Conservation (phyloP, 1,140 invertebrate genomes). For the Helicoverpa armigera region DNA sequence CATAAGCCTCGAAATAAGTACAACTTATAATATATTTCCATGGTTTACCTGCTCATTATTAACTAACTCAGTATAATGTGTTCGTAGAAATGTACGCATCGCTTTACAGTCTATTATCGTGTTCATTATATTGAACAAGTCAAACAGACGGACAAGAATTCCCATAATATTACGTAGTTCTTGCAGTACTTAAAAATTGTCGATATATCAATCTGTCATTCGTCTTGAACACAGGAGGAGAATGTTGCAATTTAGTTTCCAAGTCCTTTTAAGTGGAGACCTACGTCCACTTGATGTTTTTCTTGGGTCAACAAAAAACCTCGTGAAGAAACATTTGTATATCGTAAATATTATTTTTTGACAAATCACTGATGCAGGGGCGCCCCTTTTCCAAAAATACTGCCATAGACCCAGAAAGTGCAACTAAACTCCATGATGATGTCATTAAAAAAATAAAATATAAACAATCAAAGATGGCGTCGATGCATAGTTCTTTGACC, state of each 20-base stretch:
- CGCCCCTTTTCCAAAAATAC: neutral
- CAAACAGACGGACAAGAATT: neutral
- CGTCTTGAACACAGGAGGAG: neutral
- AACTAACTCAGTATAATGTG: too few relatives aligned
- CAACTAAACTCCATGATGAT: neutral
- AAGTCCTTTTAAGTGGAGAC: neutral
- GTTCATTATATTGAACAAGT: neutral
- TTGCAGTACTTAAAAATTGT: neutral
- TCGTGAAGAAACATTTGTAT: neutral
- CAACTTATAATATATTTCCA: too few relatives aligned
- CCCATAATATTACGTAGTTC: neutral
- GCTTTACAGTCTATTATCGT: neutral
- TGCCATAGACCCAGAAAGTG: neutral
- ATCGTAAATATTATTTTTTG: conserved; percentile 27
- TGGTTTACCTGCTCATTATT: too few relatives aligned
- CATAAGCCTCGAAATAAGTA: neutral
- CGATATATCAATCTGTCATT: conserved; percentile 21
- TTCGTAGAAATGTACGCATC: too few relatives aligned
- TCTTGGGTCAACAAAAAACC: neutral
- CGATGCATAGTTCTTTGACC: neutral
- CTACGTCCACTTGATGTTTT: conserved; percentile 12
- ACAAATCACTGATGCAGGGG: neutral
- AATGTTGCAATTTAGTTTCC: neutral
- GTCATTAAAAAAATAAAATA: neutral
- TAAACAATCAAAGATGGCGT: neutral